Percentiles rank a stretch among this genome's conserved stretches.
These are phyloP conservation scores for Girardia tigrina DNA, from an alignment of 2,888 invertebrate species.

Conservation along the genomic window DNA sequence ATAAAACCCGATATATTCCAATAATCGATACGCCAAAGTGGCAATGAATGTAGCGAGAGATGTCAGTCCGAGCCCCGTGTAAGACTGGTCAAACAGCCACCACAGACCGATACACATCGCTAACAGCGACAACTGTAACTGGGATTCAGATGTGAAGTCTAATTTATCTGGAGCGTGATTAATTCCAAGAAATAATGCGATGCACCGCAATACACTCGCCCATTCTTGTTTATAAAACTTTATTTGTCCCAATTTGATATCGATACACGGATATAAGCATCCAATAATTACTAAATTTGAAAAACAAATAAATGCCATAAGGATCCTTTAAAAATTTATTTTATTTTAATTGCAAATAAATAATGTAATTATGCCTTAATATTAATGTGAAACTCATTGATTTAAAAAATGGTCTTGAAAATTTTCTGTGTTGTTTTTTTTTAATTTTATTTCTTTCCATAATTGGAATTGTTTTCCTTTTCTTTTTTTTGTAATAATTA, in stretches of 20 bases:
- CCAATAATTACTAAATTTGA: conserved; percentile 18
- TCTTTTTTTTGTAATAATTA: too few species aligned
- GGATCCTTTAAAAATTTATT: too few species aligned
- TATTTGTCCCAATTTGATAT: conserved; percentile 30
- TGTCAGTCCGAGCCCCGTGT: conserved; percentile 51
- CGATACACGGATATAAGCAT: conserved; percentile 32
- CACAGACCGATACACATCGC: conserved; percentile 52
- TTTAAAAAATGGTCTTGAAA: too few species aligned
- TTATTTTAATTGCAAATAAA: too few species aligned
- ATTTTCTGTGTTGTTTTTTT: too few species aligned
- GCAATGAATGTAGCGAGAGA: conserved; percentile 49
- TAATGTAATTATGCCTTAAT: too few species aligned
- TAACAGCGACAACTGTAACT: conserved; percentile 50
- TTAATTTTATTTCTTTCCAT: too few species aligned
- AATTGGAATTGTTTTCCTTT: too few species aligned
- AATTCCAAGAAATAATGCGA: conserved; percentile 52
- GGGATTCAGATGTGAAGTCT: conserved; percentile 51
- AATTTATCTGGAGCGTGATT: conserved; percentile 53
- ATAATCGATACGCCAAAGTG: conserved; percentile 49
- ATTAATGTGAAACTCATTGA: too few species aligned
- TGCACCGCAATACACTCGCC: conserved; percentile 52
- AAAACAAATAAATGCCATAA: too few species aligned
- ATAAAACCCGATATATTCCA: conserved; percentile 51
- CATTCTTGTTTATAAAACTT: conserved; percentile 48
- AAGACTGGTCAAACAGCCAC: conserved; percentile 52